These are phyloP conservation scores for Oriolus oriolus DNA, from an alignment of 2,113 vertebrate genomes.

Conservation along the genomic window DNA sequence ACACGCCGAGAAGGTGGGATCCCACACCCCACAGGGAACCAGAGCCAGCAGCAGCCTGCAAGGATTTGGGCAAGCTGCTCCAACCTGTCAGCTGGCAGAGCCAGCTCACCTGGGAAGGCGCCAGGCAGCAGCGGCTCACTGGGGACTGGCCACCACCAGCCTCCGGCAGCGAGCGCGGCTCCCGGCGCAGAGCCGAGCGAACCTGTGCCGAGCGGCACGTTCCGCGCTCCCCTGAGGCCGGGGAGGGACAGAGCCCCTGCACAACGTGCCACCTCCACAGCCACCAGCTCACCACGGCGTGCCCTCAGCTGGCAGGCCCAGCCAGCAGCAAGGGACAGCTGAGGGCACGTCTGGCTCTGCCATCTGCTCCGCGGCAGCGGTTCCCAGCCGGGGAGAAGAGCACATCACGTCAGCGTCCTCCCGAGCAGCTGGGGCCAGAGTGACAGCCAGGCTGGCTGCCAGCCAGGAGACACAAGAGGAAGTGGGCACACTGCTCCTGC, in stretches of 20 bases:
- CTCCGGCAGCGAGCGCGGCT: accelerated
- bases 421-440: accelerated
- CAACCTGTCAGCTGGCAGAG: neutral
- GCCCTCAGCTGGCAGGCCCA: neutral
- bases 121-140: neutral
- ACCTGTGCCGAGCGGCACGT: neutral
- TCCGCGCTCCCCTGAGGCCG: neutral
- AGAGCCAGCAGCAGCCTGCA: neutral
- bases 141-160: neutral
- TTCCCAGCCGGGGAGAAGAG: neutral
- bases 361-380: accelerated
- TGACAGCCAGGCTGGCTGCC: neutral
- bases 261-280: neutral
- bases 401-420: accelerated
- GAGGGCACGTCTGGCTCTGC: neutral
- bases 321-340: neutral
- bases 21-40: neutral
- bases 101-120: neutral
- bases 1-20: accelerated
- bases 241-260: neutral
- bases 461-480: neutral
- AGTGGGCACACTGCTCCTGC: neutral
- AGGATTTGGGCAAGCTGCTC: neutral
- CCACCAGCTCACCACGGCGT: neutral
- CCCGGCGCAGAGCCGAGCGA: accelerated